Percentiles rank a stretch among this genome's conserved stretches.
Conservation (phyloP, 2,888 invertebrate species). For the Hemaris fuciformis region DNA sequence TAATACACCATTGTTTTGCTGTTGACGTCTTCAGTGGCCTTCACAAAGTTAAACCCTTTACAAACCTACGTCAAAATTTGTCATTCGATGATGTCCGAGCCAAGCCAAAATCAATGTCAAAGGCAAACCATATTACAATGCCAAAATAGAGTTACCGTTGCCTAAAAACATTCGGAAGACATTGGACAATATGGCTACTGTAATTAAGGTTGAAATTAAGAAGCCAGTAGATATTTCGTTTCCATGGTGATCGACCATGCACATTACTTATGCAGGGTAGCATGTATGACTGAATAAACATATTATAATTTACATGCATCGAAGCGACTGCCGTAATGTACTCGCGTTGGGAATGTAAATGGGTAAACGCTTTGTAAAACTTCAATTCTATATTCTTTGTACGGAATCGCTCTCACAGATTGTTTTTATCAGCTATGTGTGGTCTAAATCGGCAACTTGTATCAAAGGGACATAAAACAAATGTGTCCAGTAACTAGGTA, state of each 20-base stretch:
- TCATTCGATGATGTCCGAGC: slow-evolving; percentile 53
- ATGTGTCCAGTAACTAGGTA: background rate
- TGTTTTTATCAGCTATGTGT: slow-evolving; percentile 7
- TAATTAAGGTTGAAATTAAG: slow-evolving; percentile 13
- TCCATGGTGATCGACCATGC: slow-evolving; percentile 41
- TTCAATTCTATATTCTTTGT: slow-evolving; percentile 45
- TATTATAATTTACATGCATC: slow-evolving; percentile 77
- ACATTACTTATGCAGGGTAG: slow-evolving; percentile 74
- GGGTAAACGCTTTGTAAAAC: slow-evolving; percentile 56
- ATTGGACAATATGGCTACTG: slow-evolving; percentile 40
- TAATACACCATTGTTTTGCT: slow-evolving; percentile 47
- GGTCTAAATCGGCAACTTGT: slow-evolving; percentile 12
- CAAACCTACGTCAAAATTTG: slow-evolving; percentile 44
- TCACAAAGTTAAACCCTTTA: slow-evolving; percentile 39
- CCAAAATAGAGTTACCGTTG: slow-evolving; percentile 58
- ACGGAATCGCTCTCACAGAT: slow-evolving; percentile 43
- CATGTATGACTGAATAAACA: slow-evolving; percentile 76
- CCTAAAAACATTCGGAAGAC: slow-evolving; percentile 28
- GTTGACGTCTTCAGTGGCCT: slow-evolving; percentile 43
- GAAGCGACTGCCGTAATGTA: slow-evolving; percentile 76
- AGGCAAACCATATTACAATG: slow-evolving; percentile 58
- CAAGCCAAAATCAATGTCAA: slow-evolving; percentile 72
- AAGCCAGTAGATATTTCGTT: slow-evolving; percentile 13
- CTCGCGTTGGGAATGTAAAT: slow-evolving; percentile 72
- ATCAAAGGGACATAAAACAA: slow-evolving; percentile 11